Base-by-base conservation (phyloP, 2,113 vertebrate genomes). In the Orthonyx spaldingii region DNA sequence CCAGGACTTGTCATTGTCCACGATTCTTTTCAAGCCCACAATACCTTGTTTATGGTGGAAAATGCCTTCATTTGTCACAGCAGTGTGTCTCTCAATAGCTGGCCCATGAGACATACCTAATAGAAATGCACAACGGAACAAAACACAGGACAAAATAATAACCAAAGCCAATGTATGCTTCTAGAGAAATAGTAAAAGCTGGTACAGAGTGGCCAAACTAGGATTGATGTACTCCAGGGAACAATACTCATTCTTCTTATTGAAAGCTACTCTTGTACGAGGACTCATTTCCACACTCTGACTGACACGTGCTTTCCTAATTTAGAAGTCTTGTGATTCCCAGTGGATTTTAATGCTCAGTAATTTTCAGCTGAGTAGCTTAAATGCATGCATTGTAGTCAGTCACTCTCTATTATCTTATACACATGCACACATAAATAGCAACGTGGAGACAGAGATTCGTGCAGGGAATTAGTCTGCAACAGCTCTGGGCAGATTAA, bases 261-360 rank as follows among this genome's bases (percentile, higher is more conserved):
- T 95, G 93, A 97, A 87, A 95, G 89, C 75, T 35, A 16, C 80
- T 94, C 76, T 87, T 93, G 68, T 92, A 90, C 3, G 2, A 93
- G 44, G 77, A 84, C 72, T 87, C 90, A 37, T 72, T 95, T 96
- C 71, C 60, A 79, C 80, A 84, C 41, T 3, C 66, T 44, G 84
- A 92, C 68, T 94, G 94, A 84, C 76, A 71, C 44, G 55, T 84
- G 89, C 84, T 89, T 90, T 89, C 92, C 92, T 92, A 71, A 96
- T 96, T 94, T 94, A 93, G 91, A 84, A 93, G 53, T 42, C 93
- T 47, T 69, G 61, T 71, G 79, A 95, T 93, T 95, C 96, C 96
- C 85, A 68, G 83, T 10, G 86, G 92, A 92, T 94, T 97, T 94
- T 71, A 94, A 84, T 50, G 92, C 92, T 92, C 53, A 37, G 88